Evolutionary conservation across 2,888 invertebrate species (phyloP).

Genomic region (Notocelia uddmanniana): DNA sequence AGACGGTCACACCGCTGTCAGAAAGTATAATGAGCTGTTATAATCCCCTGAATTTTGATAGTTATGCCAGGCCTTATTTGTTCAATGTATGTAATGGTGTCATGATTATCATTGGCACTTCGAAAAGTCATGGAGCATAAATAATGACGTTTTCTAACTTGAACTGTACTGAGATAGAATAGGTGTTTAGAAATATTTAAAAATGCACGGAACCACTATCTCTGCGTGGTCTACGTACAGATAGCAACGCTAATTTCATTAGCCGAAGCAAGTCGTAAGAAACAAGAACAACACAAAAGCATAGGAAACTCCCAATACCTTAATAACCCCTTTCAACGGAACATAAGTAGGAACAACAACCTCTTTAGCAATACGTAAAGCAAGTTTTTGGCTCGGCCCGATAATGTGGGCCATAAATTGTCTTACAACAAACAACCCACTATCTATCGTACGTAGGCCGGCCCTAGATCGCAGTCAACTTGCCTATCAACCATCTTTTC

Average conservation of each 20-base stretch:
- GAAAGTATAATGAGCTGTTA: constrained; percentile 42
- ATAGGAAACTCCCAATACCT: constrained; percentile 26
- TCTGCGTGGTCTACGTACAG: not conserved
- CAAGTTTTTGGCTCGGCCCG: constrained; percentile 44
- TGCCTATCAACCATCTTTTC: constrained; percentile 72
- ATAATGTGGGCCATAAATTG: constrained; percentile 71
- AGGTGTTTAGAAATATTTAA: no score
- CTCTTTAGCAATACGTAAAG: constrained; percentile 28
- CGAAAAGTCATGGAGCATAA: not conserved
- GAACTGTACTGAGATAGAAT: no score
- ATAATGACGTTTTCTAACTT: no score
- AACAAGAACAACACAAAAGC: constrained; percentile 3
- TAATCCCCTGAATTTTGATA: constrained; percentile 37
- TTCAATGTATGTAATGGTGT: constrained; percentile 12
- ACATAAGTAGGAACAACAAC: constrained; percentile 38
- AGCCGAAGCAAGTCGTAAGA: not conserved
- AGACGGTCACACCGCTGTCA: constrained; percentile 51
- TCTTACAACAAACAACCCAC: constrained; percentile 68
- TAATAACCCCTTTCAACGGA: constrained; percentile 41
- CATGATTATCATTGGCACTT: constrained; percentile 19
- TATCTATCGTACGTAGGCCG: constrained; percentile 56
- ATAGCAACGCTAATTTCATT: not conserved
- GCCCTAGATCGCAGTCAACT: constrained; percentile 56
- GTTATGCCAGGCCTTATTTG: constrained; percentile 22
- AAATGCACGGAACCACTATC: no score